Base-by-base conservation (phyloP, 1,140 invertebrate genomes). In the Drosophila mauritiana region DNA sequence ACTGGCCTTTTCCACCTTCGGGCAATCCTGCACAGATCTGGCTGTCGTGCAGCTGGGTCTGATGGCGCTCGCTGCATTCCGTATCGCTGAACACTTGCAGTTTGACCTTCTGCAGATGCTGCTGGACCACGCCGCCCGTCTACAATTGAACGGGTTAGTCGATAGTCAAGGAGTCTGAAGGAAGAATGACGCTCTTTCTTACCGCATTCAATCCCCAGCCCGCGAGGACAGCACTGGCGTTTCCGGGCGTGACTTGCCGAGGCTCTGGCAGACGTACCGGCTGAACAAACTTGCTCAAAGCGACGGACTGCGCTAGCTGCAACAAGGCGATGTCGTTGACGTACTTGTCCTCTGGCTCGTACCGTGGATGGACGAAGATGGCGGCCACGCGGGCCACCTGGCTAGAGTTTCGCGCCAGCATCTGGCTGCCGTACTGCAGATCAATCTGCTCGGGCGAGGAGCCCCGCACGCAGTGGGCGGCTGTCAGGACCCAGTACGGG, bases 1-100 rank as follows among this genome's bases (percentile, higher is more conserved):
- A 93, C 65, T 93, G 93, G 10, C 93, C 93, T 59, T 88, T 91
- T 10, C 92, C 91, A 11, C 93, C 93, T 53, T 91, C 91, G 13
- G 78, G 74, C 37, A 92, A 64, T 2, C 92, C 93, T 5, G 91
- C 91, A 56, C 93, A 93, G n/a, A 93, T 67, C 51, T 93, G 90
- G 8, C 73, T 91, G 0, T 58, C 20, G 55, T 92, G 78, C n/a
- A 92, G 73, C 25, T 80, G 74, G 0, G 36, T 53, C 17, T 81
- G 57, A 61, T 93, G 92, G 0, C 62, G 73, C 0, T 57, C 31
- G 37, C 78, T 79, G 48, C 92, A 93, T 55, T 93, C 91, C 17
- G 73, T 73, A 43, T 92, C 82, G 45, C 80, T 73, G 46, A 92
- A 93, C 10, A 90, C 76, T 34, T 88, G 74, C 34, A 93, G 70